Evolutionary conservation across 2,113 vertebrate genomes (phyloP), one percentile per base, ranked within the genome.

Genomic region (Corythaixoides concolor): DNA sequence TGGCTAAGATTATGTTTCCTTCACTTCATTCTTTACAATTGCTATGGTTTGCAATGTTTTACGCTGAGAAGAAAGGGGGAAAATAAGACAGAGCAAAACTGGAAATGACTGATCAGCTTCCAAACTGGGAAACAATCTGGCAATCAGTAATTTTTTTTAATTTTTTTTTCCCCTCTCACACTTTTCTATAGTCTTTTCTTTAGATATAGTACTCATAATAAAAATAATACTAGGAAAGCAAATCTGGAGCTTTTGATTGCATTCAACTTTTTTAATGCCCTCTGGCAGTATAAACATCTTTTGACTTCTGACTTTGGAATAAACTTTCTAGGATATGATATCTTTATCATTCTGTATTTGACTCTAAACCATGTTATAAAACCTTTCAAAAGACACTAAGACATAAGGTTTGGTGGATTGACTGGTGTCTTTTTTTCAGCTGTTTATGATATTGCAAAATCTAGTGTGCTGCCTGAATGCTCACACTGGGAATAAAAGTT

Each of bases 51-150:
- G 28, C 60, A 59, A 60, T 66, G 47, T 73, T 90, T 86, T 52
- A 18, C 53, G 64, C 67, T 85, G 77, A 95, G 43, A 92, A 9
- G 11, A 80, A 89, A 91, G 28, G 37, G 17, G 0, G 3, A 28
- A 35, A 41, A 86, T 58, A 63, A 76, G 9, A 27, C 43, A 68
- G 12, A 69, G 33, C 24, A 78, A 67, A 91, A 78, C 23, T 88
- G 58, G 52, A 95, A 91, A 84, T 55, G 50, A 53, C 58, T 85
- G 60, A 96, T 86, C 72, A 84, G 56, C n/a, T 84, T 92, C 77
- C 68, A 95, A 91, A 84, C 55, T 45, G 78, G n/a, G 62, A 80
- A 93, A 73, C 14, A 0, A 91, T 83, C 47, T 84, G 55, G 35
- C 69, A 94, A 76, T 21, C 10, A 5, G 30, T 52, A 92, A 64